These are phyloP conservation scores for Polymixis lichenea DNA, from an alignment of 2,888 invertebrate species.

Conservation along the genomic window DNA sequence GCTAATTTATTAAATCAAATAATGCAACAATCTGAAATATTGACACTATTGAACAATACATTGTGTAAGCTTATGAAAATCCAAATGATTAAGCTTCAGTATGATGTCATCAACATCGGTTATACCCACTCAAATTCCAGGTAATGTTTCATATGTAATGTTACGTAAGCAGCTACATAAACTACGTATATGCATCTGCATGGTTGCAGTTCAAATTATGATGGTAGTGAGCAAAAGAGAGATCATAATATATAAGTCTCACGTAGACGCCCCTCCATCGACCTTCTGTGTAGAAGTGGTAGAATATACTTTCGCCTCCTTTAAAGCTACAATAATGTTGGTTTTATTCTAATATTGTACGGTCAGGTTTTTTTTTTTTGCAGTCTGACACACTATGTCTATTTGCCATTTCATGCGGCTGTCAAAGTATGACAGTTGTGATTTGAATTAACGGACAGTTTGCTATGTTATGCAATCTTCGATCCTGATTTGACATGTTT, in stretches of 20 bases:
- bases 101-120: slow-evolving; percentile 47
- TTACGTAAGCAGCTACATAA: slow-evolving; percentile 37
- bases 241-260: slow-evolving; percentile 17
- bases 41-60: slow-evolving; percentile 11
- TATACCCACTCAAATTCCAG: slow-evolving; percentile 53
- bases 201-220: slow-evolving; percentile 38
- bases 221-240: slow-evolving; percentile 35
- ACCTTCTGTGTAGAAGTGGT: slow-evolving; percentile 13
- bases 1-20: slow-evolving; percentile 1
- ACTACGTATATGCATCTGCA: slow-evolving; percentile 27
- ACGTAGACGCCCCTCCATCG: slow-evolving; percentile 26
- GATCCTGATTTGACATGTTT: not conserved
- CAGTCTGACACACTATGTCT: not conserved
- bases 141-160: slow-evolving; percentile 46
- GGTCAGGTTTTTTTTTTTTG: not conserved
- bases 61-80: slow-evolving; percentile 42
- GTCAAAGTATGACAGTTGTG: not conserved
- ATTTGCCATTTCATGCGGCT: not conserved
- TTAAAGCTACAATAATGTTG: not conserved
- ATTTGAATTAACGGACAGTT: not conserved
- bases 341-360: slow-evolving; percentile 1
- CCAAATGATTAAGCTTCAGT: slow-evolving; percentile 43
- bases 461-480: not conserved
- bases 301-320: slow-evolving; percentile 9
- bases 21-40: slow-evolving; percentile 9